A percentile compares a stretch with the other conserved stretches of the same genome.
Evolutionary conservation across 2,113 vertebrate genomes (phyloP).

Genomic region (Daphoenositta chrysoptera): DNA sequence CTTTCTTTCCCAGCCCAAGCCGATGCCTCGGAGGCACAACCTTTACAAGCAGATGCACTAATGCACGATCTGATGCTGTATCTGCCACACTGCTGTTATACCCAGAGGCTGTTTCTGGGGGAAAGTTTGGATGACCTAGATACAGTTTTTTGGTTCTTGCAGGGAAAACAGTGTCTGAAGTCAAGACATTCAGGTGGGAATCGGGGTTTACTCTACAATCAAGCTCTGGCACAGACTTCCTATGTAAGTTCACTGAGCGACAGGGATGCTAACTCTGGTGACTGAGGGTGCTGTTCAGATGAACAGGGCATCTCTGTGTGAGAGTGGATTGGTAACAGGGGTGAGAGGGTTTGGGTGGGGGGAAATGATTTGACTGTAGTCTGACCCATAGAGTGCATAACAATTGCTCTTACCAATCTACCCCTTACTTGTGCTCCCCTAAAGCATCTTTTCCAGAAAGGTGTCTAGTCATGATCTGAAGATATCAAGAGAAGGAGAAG

Average conservation of each 20-base stretch:
- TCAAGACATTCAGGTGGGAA: background rate
- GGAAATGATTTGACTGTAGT: background rate
- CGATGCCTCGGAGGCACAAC: background rate
- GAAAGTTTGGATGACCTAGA: background rate
- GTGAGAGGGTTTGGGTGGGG: background rate
- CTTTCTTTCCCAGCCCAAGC: background rate
- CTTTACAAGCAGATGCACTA: background rate
- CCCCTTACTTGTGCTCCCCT: background rate
- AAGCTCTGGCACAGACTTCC: background rate
- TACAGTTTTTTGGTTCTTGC: background rate
- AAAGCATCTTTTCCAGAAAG: constrained; percentile 2
- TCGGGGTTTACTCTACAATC: background rate
- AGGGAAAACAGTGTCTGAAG: background rate
- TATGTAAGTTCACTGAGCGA: background rate
- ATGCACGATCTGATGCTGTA: background rate
- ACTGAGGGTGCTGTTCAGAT: background rate
- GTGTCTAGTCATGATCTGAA: constrained; percentile 4
- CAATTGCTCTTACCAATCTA: background rate
- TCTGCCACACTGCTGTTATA: constrained; percentile 11
- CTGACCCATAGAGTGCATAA: background rate
- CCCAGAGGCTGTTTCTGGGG: constrained; percentile 25
- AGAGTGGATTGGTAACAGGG: background rate
- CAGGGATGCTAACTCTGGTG: background rate
- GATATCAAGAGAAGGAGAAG: background rate
- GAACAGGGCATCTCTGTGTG: background rate